Evolutionary conservation across 2,113 vertebrate species (phyloP).

Genomic region (Notarius lentiginosus): DNA sequence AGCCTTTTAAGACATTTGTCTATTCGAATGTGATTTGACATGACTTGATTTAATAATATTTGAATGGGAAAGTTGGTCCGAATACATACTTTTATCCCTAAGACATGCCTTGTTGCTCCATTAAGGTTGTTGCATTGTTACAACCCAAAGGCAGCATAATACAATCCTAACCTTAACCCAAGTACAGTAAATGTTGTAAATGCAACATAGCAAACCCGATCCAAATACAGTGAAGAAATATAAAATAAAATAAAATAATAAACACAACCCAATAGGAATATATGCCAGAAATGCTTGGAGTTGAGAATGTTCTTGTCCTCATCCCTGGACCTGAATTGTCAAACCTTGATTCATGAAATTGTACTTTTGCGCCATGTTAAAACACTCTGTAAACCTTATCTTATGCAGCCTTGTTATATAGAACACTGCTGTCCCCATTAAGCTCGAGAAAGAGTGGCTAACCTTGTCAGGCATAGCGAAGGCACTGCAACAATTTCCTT

Average conservation of each 20-base stretch:
- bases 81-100: background rate
- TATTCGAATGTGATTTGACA: no score
- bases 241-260: background rate
- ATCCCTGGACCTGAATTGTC: background rate
- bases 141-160: background rate
- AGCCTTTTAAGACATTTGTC: no score
- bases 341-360: background rate
- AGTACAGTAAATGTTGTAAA: background rate
- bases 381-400: background rate
- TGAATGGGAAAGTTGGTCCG: background rate
- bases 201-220: background rate
- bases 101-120: background rate
- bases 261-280: background rate
- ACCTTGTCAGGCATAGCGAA: slow-evolving; percentile 39
- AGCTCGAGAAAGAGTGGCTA: slow-evolving; percentile 7
- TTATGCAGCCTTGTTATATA: slow-evolving; percentile 23
- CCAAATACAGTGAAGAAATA: background rate
- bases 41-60: background rate
- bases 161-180: background rate
- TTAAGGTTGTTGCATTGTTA: background rate
- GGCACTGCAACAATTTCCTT: slow-evolving; percentile 19
- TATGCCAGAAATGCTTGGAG: background rate
- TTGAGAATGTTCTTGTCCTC: background rate
- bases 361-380: background rate
- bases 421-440: slow-evolving; percentile 30